Base-by-base conservation (phyloP, 1,140 invertebrate genomes). In the Zaprionus camerounensis region DNA sequence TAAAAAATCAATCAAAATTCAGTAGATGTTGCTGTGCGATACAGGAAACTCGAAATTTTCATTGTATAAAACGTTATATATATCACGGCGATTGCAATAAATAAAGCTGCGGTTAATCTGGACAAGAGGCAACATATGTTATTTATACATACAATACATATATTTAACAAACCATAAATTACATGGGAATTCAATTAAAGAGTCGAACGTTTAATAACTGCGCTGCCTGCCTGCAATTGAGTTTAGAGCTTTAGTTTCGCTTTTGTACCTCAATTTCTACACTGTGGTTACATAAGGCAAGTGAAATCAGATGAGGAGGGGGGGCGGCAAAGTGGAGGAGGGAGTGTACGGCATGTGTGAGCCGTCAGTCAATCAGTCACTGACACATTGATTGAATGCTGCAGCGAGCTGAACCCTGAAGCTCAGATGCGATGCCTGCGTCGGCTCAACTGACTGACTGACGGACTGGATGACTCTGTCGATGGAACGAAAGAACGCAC, bases 1-100 rank as follows among this genome's bases (percentile, higher is more conserved):
- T 28, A 57, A 69, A 84, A 84, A 86, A 86, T 86, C 82, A 86
- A 86, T 82, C 76, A 86, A 80, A 82, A 70, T 82, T 74, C 73
- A 31, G 15, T 80, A 76, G 63, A 80, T 72, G 64, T 44, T 71
- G 56, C 68, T 7, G 31, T 34, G 78, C 58, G 71, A 62, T 69
- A 51, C 49, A 62, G 63, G 71, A 69, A 68, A 86, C 78, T 82
- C 69, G 76, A 83, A 82, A 80, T 82, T 76, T 86, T 71, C 72
- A 82, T 66, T 72, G 79, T 46, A 31, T 56, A 31, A 41, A 51
- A 82, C 87, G 31, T 9, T 34, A 34, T 34, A 34, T 34, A 11
- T 34, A 34, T 87, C 80, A 87, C 71, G 70, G 75, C 53, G 62
- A 76, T 79, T 87, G 83, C 77, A 71, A 87, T 88, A 87, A 87